Evolutionary conservation across 2,113 vertebrate species (phyloP).

Genomic region (Morone saxatilis): DNA sequence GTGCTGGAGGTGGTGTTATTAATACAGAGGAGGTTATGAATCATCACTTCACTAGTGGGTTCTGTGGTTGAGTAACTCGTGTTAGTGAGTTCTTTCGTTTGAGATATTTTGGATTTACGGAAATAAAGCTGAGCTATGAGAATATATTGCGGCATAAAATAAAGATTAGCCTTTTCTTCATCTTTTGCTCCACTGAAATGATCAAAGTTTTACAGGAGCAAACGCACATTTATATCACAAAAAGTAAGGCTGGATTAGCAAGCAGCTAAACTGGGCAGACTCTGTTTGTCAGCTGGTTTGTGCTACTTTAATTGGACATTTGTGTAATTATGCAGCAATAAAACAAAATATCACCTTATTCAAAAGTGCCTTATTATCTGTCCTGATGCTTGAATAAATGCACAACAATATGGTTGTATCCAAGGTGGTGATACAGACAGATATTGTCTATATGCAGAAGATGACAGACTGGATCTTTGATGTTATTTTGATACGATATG

Average conservation of each 20-base stretch:
- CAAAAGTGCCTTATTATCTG: background rate
- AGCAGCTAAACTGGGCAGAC: background rate
- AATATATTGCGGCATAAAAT: background rate
- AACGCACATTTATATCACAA: background rate
- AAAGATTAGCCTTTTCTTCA: background rate
- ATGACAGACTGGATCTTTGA: too few relatives aligned
- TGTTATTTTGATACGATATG: too few relatives aligned
- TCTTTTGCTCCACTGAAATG: background rate
- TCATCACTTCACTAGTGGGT: constrained; percentile 84
- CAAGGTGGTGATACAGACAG: too few relatives aligned
- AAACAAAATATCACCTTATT: background rate
- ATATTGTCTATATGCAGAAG: too few relatives aligned
- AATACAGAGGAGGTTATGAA: constrained; percentile 87
- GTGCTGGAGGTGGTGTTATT: constrained; percentile 87
- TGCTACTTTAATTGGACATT: background rate
- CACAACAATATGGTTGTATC: too few relatives aligned
- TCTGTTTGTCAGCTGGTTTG: background rate
- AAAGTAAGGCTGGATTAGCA: too few relatives aligned
- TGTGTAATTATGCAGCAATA: background rate
- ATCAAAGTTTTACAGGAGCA: background rate
- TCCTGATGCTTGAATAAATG: too few relatives aligned
- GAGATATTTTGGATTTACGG: background rate
- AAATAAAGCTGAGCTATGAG: background rate
- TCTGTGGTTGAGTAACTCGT: background rate
- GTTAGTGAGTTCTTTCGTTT: background rate